Percentiles rank a stretch among this genome's conserved stretches.
Evolutionary conservation across 1,140 invertebrate genomes (phyloP).

Genomic region (Ceratina calcarata): DNA sequence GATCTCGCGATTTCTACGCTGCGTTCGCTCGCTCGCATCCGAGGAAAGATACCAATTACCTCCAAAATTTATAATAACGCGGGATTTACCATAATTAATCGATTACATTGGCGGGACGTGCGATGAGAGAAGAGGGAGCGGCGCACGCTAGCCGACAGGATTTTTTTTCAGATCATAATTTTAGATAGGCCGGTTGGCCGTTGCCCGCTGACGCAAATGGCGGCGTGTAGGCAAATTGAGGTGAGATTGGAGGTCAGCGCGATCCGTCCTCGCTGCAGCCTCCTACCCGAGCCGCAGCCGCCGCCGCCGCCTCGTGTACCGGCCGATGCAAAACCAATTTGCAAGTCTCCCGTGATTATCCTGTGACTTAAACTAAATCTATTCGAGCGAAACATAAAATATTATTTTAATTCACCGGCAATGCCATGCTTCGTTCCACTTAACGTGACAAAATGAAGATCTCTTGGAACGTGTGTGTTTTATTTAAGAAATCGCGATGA

Average conservation of each 20-base stretch:
- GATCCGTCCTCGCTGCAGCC: slow-evolving; percentile 53
- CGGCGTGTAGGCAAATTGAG: slow-evolving; percentile 80
- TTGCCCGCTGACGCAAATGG: slow-evolving; percentile 71
- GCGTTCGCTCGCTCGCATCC: slow-evolving; percentile 1
- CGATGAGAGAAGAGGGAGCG: slow-evolving; percentile 20
- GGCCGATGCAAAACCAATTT: slow-evolving; percentile 62
- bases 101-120: slow-evolving; percentile 59
- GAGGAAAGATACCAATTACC: slow-evolving; percentile 55
- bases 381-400: too few relatives aligned
- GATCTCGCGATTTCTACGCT: neutral
- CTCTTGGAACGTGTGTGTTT: too few relatives aligned
- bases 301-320: slow-evolving; percentile 51
- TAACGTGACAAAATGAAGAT: too few relatives aligned
- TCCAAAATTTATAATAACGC: slow-evolving; percentile 67
- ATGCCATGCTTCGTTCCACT: too few relatives aligned
- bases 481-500: too few relatives aligned
- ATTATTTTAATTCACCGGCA: too few relatives aligned
- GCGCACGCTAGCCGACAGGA: slow-evolving; percentile 32
- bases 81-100: slow-evolving; percentile 71
- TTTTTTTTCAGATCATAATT: slow-evolving; percentile 81
- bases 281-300: slow-evolving; percentile 9
- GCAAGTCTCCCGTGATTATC: slow-evolving; percentile 12
- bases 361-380: neutral
- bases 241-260: slow-evolving; percentile 80
- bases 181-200: slow-evolving; percentile 76